Percentiles rank a stretch among this genome's conserved stretches.
These are phyloP conservation scores for Plusia festucae DNA, from an alignment of 2,888 invertebrate species.

Conservation along the genomic window DNA sequence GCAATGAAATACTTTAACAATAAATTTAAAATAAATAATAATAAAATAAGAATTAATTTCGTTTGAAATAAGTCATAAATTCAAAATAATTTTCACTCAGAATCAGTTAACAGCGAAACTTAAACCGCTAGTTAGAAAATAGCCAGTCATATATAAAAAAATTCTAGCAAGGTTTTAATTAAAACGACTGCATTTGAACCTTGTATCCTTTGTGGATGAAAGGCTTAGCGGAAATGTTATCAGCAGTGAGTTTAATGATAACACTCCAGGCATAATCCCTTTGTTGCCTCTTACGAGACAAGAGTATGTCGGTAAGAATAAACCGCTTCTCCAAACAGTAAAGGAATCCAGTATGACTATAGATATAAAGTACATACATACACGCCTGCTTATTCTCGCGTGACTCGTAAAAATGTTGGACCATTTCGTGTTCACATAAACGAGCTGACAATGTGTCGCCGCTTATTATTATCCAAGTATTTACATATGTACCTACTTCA, in stretches of 20 bases:
- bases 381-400: conserved; percentile 23
- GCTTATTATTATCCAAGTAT: conserved; percentile 29
- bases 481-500: conserved; percentile 13
- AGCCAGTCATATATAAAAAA: not conserved
- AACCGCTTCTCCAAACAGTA: conserved; percentile 2
- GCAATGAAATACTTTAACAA: not conserved
- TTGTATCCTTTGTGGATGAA: conserved; percentile 8
- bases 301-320: conserved; percentile 8
- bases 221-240: conserved; percentile 17
- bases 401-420: conserved; percentile 40
- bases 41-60: too few species aligned
- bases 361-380: not conserved
- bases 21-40: too few species aligned
- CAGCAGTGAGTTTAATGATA: conserved; percentile 21
- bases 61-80: too few species aligned
- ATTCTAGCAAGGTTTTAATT: not conserved
- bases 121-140: not conserved
- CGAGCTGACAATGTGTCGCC: conserved; percentile 37
- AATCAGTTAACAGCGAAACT: too few species aligned
- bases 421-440: conserved; percentile 28
- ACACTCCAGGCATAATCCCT: conserved; percentile 26
- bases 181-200: not conserved
- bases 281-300: conserved; percentile 21
- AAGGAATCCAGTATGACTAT: conserved; percentile 21
- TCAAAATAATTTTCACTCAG: too few species aligned